Evolutionary conservation across 2,113 vertebrate genomes (phyloP).

Genomic region (Etia nguti): DNA sequence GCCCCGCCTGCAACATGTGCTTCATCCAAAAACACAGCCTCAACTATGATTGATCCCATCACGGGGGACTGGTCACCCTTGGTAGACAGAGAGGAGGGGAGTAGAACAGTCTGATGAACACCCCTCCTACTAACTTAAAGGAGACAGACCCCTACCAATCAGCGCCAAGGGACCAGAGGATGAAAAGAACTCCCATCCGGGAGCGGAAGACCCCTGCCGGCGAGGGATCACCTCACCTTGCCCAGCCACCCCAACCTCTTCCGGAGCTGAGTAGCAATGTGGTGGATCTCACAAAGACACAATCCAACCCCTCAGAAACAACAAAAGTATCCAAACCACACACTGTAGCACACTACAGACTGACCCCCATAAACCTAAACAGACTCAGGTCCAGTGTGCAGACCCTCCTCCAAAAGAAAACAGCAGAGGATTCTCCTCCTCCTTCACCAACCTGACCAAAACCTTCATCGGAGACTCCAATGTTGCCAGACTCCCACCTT

Average conservation of each 20-base stretch:
- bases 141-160: not conserved
- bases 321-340: not conserved
- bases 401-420: not conserved
- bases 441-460: not conserved
- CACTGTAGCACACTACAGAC: not conserved
- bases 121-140: not conserved
- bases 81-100: not conserved
- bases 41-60: not conserved
- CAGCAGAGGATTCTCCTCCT: not conserved
- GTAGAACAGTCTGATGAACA: not conserved
- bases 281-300: not conserved
- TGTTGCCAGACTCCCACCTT: not conserved
- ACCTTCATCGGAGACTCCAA: not conserved
- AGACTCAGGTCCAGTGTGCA: not conserved
- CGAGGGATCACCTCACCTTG: not conserved
- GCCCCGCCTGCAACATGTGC: not conserved
- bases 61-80: not conserved
- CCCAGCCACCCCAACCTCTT: not conserved
- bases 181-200: not conserved
- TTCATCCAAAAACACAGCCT: not conserved
- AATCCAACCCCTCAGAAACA: not conserved
- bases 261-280: not conserved
- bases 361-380: not conserved
- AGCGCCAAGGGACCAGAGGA: not conserved
- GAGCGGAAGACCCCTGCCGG: not conserved